Evolutionary conservation across 2,888 invertebrate species (phyloP), one percentile per base, ranked within the genome.

Genomic region (Drepanosiphum platanoidis): DNA sequence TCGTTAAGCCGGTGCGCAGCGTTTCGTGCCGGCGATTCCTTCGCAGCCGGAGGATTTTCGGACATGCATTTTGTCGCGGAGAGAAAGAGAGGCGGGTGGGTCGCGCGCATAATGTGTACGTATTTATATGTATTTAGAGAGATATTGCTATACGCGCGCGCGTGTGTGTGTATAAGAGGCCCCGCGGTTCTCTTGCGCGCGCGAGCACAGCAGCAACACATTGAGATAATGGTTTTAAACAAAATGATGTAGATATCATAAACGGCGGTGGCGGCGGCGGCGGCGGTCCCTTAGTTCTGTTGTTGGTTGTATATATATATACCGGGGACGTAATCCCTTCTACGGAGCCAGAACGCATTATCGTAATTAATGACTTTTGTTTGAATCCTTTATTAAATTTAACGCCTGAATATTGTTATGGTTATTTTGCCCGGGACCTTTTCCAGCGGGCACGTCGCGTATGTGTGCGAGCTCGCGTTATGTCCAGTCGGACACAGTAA

Each of bases 321-420:
- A 22, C 79, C 79, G 74, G 64, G 74, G 34, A 75, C 83, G 58
- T 84, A 84, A 84, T 84, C 84, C 84, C 84, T 84, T 83, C 75
- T 68, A 58, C 30, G 52, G 30, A 68, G 68, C 77, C 84, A 58
- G 77, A 77, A 84, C 84, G 84, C 84, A 77, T 84, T 84, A 84
- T 84, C 84, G 84, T 84, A 84, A 84, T 84, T 84, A 84, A 84
- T 84, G 84, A 84, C 84, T 84, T 84, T 84, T 84, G 75, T 84
- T 84, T 32, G 84, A 84, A 84, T 84, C 84, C 84, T 84, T 84
- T 84, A 84, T 84, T 84, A 84, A 84, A 84, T 84, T 84, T 84
- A 84, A 84, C 84, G 84, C 84, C 66, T 52, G 77, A 84, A 77
- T 84, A 84, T 84, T 34, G 84, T 83, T 83, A 83, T 75, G 83